phyloP scores from a whole-genome alignment of 2,113 vertebrate species.

The Hippocampus abdominalis region DNA sequence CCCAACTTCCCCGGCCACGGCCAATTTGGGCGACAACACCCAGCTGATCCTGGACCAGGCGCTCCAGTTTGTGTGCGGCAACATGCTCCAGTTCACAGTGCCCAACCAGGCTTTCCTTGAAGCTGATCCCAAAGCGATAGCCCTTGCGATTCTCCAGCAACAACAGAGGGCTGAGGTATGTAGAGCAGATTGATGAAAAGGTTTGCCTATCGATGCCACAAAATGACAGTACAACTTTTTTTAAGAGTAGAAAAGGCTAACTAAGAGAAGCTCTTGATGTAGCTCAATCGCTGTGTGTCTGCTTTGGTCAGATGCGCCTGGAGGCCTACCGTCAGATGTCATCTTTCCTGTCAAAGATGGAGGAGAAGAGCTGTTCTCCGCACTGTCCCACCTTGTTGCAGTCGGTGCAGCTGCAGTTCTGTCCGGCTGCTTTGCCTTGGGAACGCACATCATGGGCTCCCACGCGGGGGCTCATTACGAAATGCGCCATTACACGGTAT shows the following conservation, averaged over 20 bases:
- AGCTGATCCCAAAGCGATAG: conserved; percentile 72
- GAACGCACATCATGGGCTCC: conserved; percentile 62
- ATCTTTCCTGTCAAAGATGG: conserved; percentile 76
- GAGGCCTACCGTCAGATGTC: conserved; percentile 78
- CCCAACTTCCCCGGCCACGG: conserved; percentile 44
- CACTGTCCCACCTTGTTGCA: conserved; percentile 68
- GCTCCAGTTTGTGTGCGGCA: conserved; percentile 74
- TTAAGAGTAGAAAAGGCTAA: too few relatives aligned
- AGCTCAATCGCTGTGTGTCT: neutral
- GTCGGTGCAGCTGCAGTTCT: conserved; percentile 80
- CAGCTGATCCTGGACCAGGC: conserved; percentile 71
- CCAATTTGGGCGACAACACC: conserved; percentile 43
- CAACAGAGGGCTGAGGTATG: conserved; percentile 76
- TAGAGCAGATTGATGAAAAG: neutral
- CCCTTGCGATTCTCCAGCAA: conserved; percentile 73
- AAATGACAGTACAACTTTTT: too few relatives aligned
- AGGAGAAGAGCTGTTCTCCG: conserved; percentile 64
- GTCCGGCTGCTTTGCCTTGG: conserved; percentile 75
- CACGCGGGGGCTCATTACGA: conserved; percentile 58
- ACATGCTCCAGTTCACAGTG: conserved; percentile 42
- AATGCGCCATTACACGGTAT: conserved; percentile 74
- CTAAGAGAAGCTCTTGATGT: too few relatives aligned
- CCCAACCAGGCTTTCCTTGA: conserved; percentile 51
- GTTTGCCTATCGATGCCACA: too few relatives aligned
- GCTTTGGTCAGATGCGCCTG: conserved; percentile 67